Evolutionary conservation across 1,140 invertebrate species (phyloP), one percentile per base, ranked within the genome.

Genomic region (Euschistus heros): DNA sequence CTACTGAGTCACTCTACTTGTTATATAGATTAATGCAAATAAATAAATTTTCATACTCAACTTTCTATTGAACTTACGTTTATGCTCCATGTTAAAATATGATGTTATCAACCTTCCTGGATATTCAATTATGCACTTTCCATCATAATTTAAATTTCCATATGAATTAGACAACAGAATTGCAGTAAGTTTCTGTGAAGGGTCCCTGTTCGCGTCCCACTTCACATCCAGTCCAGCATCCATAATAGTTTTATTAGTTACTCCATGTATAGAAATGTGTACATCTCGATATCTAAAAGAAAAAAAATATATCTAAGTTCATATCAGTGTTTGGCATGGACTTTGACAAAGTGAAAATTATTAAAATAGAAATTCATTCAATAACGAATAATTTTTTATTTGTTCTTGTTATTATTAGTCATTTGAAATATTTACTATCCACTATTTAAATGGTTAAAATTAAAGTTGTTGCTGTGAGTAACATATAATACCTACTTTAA

Each of bases 131-230:
- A 80, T 77, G 15, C 86, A 69, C 13, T 81, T 78, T 0, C 79
- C 84, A 50, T 77, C 82, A 46, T 85, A 79, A 68, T 86, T 82
- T 69, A 81, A 81, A 0, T 78, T 79, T 18, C 75, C 70, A 67
- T 75, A 71, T 18, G 74, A 66, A 55, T 72, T 74, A 77, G 55
- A 76, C 73, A 81, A 78, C 0, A 85, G 72, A 54, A 78, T 78
- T 0, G 82, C 74, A 30, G 79, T 77, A 14, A 88, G 72, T 71
- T 86, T 85, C 70, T 87, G 80, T 47, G 81, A 81, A 0, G 87
- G 87, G 77, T 91, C 86, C 13, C 89, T 78, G 74, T 89, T 90
- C 0, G 86, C 86, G 71, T 91, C 87, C 88, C 88, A 91, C 69
- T 88, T 88, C 0, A 91, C 71, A 65, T 86, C 85, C 0, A 86